These are phyloP conservation scores for Sternarchorhynchus goeldii DNA, from an alignment of 2,797 vertebrate species.

Conservation along the genomic window DNA sequence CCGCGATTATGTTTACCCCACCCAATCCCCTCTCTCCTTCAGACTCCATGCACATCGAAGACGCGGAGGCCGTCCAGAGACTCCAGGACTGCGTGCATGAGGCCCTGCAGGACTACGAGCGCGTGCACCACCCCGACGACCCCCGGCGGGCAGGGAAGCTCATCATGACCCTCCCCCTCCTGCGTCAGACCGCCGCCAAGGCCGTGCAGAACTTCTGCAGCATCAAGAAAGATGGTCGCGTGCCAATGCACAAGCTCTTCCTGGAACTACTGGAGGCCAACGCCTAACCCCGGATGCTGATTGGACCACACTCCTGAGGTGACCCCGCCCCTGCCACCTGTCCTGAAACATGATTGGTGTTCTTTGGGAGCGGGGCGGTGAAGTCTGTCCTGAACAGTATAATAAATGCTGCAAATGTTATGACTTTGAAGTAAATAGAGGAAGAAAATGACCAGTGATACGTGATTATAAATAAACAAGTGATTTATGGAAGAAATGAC, in stretches of 20 bases:
- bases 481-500: conserved; percentile 12
- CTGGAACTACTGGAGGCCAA: conserved; percentile 98
- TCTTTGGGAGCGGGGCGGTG: background rate
- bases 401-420: background rate
- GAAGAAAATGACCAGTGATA: background rate
- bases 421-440: background rate
- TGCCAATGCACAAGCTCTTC: conserved; percentile 99
- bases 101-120: conserved; percentile 93
- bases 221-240: conserved; percentile 97
- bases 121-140: conserved; percentile 86
- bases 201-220: conserved; percentile 98
- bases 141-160: conserved; percentile 91
- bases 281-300: conserved; percentile 77
- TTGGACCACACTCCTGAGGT: conserved; percentile 9
- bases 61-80: conserved; percentile 91
- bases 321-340: background rate
- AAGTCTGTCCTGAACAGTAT: background rate
- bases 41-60: conserved; percentile 99
- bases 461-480: conserved; percentile 4
- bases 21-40: conserved; percentile 24
- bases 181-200: conserved; percentile 93
- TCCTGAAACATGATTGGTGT: background rate
- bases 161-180: conserved; percentile 96
- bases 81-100: conserved; percentile 95
- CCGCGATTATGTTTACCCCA: background rate